A percentile compares a stretch with the other conserved stretches of the same genome.
Evolutionary conservation across 2,113 vertebrate genomes (phyloP).

Genomic region (Eurystomus gularis): DNA sequence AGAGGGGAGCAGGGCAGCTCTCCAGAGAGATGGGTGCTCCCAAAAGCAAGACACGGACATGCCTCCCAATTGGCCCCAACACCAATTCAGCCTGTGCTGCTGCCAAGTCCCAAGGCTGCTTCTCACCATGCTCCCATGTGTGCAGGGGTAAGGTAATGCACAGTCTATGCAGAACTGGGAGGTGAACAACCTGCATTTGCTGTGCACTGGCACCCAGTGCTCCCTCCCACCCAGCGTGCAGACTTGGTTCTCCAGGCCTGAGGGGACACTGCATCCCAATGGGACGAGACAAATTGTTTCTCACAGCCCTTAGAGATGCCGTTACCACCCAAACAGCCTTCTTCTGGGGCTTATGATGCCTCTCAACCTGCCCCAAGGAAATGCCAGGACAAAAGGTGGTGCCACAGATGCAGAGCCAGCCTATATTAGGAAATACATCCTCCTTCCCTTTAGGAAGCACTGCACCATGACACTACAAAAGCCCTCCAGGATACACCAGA

Average conservation of each 20-base stretch:
- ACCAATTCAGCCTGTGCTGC: neutral
- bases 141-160: fast-evolving
- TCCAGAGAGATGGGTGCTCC: neutral
- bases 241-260: neutral
- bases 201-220: neutral
- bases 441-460: neutral
- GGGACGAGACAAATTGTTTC: neutral
- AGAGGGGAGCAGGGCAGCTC: neutral
- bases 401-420: neutral
- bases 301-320: neutral
- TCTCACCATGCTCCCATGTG: neutral
- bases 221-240: neutral
- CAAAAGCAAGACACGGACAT: neutral
- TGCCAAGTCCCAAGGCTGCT: neutral
- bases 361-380: neutral
- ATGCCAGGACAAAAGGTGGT: neutral
- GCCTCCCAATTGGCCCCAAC: fast-evolving
- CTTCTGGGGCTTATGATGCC: fast-evolving
- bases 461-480: neutral
- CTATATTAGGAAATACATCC: neutral
- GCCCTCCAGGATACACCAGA: neutral
- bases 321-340: neutral
- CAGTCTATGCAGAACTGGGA: neutral
- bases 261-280: neutral
- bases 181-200: neutral